Percentiles rank a stretch among this genome's conserved stretches.
phyloP scores from a whole-genome alignment of 2,113 vertebrate genomes.

The Bufo gargarizans region DNA sequence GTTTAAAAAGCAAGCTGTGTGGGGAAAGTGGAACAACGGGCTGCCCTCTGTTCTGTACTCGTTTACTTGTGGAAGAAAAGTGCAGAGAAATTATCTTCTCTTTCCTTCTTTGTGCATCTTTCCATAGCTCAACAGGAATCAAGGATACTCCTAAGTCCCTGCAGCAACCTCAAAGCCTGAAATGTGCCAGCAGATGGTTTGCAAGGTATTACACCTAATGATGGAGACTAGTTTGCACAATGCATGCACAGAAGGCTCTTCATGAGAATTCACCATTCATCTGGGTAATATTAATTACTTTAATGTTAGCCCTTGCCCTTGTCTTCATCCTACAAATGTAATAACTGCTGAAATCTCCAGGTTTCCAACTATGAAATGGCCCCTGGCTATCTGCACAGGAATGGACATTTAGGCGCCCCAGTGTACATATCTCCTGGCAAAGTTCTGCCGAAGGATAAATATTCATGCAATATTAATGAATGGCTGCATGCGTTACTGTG shows the following conservation, averaged over 20 bases:
- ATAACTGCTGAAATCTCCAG: not conserved
- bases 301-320: not conserved
- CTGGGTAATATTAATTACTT: constrained; percentile 3
- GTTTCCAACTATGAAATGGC: constrained; percentile 4
- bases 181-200: not conserved
- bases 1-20: not conserved
- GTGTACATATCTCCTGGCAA: constrained; percentile 7
- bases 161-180: not conserved
- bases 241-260: not conserved
- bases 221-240: not conserved
- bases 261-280: not conserved
- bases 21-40: not conserved
- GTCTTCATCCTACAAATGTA: not conserved
- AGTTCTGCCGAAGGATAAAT: constrained; percentile 11
- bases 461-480: constrained; percentile 16
- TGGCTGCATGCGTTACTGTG: not conserved
- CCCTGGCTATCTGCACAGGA: not conserved
- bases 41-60: not conserved
- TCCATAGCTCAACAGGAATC: constrained; percentile 13
- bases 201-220: not conserved
- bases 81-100: not conserved
- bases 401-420: not conserved
- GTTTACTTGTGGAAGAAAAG: not conserved
- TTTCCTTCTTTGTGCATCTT: not conserved
- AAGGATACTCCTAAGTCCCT: constrained; percentile 1